Percentiles rank a stretch among this genome's conserved stretches.
Conservation (phyloP, 2,797 vertebrate species). For the Megaceryle alcyon region DNA sequence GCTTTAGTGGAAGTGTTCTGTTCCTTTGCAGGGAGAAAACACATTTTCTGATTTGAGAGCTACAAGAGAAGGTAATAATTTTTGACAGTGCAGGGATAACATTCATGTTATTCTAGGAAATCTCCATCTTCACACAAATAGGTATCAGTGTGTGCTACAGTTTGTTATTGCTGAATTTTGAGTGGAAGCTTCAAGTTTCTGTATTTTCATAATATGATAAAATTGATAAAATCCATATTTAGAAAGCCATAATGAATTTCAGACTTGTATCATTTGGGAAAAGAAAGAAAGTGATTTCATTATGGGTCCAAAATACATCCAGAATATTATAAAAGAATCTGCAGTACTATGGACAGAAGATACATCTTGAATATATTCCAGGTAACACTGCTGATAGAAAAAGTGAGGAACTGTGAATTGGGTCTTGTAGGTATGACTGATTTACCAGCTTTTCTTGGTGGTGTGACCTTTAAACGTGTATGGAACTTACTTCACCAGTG, state of each 20-base stretch:
- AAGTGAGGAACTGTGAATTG: background rate
- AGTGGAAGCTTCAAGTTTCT: conserved; percentile 41
- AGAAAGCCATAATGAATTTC: conserved; percentile 49
- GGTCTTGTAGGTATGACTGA: background rate
- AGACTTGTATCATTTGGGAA: background rate
- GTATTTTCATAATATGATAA: conserved; percentile 50
- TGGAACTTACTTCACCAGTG: background rate
- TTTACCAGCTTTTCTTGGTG: background rate
- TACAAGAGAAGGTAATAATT: background rate
- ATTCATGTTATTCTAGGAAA: conserved; percentile 57
- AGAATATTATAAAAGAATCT: background rate
- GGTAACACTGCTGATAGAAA: background rate
- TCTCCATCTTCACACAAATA: conserved; percentile 21
- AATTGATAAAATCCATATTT: conserved; percentile 47
- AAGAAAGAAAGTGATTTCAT: background rate
- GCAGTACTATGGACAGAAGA: background rate
- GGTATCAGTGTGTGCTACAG: background rate
- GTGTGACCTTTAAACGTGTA: background rate
- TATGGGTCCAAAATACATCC: background rate
- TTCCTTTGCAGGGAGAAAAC: background rate
- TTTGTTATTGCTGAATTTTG: conserved; percentile 30
- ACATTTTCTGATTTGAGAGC: conserved; percentile 41
- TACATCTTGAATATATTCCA: background rate
- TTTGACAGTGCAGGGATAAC: conserved; percentile 36
- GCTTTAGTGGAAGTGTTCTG: background rate